phyloP scores from a whole-genome alignment of 2,113 vertebrate genomes.

The Sinocyclocheilus anshuiensis region DNA sequence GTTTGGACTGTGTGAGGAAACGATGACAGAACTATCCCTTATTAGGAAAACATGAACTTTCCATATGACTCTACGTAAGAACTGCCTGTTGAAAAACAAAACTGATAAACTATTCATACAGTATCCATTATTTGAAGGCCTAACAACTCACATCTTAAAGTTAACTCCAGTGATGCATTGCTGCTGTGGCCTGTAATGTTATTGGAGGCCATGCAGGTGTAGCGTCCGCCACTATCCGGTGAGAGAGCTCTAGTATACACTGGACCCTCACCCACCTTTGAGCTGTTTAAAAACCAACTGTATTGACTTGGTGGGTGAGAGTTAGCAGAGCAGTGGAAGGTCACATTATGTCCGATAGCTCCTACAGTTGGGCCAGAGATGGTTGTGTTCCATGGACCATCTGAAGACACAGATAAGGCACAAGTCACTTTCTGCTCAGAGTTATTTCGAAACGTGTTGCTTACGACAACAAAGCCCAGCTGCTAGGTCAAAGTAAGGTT shows the following conservation, averaged over 20 bases:
- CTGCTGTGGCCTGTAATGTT: slow-evolving; percentile 58
- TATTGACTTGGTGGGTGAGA: slow-evolving; percentile 62
- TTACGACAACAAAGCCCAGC: background rate
- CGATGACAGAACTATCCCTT: too few relatives aligned
- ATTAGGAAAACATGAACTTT: background rate
- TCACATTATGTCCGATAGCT: slow-evolving; percentile 38
- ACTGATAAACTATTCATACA: background rate
- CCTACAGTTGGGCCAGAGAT: slow-evolving; percentile 56
- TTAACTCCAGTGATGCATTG: slow-evolving; percentile 54
- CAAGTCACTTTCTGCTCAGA: background rate
- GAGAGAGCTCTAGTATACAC: slow-evolving; percentile 40
- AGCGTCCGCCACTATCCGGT: slow-evolving; percentile 63
- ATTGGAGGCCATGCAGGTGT: slow-evolving; percentile 71
- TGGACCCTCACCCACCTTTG: slow-evolving; percentile 46
- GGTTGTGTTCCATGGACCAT: slow-evolving; percentile 46
- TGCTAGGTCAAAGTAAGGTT: background rate
- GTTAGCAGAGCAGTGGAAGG: slow-evolving; percentile 62
- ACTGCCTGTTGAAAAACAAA: background rate
- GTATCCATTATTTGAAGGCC: background rate
- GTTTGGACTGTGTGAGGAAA: too few relatives aligned
- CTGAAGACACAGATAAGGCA: slow-evolving; percentile 35
- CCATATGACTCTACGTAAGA: background rate
- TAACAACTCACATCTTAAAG: slow-evolving; percentile 60
- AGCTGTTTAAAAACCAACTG: slow-evolving; percentile 66
- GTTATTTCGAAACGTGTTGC: background rate